A percentile compares a stretch with the other conserved stretches of the same genome.
These are phyloP conservation scores for Enhydra lutris DNA, from an alignment of 2,113 vertebrate genomes.

Conservation along the genomic window DNA sequence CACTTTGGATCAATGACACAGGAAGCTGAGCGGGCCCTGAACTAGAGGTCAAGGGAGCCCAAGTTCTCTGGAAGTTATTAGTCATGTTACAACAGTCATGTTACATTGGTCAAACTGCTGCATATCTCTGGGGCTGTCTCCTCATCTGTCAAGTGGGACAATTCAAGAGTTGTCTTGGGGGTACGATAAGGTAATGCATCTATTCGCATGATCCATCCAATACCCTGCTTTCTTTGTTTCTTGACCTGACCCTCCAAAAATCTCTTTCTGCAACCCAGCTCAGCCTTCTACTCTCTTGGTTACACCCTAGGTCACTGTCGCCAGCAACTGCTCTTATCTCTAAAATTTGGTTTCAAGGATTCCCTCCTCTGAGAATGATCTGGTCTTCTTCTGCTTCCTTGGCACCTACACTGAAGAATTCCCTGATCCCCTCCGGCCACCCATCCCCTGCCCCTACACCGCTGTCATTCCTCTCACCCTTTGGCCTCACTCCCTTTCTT, in stretches of 20 bases:
- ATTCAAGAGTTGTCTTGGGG: background rate
- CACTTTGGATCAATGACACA: constrained; percentile 12
- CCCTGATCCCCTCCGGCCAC: background rate
- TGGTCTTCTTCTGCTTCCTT: background rate
- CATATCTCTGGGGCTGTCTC: background rate
- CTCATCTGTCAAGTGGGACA: background rate
- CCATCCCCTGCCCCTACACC: background rate
- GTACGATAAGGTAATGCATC: background rate
- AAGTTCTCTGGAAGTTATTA: constrained; percentile 14
- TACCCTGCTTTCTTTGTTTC: background rate
- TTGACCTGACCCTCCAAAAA: background rate
- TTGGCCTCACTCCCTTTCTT: background rate
- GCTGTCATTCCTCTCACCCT: background rate
- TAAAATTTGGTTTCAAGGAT: background rate
- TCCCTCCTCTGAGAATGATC: background rate
- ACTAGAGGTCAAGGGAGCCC: background rate
- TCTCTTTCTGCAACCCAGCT: background rate
- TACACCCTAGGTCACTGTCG: background rate
- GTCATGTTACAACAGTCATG: background rate
- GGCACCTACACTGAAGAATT: background rate
- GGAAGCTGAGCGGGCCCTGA: constrained; percentile 7
- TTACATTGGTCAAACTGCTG: background rate
- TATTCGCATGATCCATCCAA: background rate
- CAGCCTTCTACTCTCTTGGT: background rate
- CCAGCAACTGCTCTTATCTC: background rate